Evolutionary conservation across 2,888 invertebrate genomes (phyloP).

Genomic region (Sarcophaga carnaria): DNA sequence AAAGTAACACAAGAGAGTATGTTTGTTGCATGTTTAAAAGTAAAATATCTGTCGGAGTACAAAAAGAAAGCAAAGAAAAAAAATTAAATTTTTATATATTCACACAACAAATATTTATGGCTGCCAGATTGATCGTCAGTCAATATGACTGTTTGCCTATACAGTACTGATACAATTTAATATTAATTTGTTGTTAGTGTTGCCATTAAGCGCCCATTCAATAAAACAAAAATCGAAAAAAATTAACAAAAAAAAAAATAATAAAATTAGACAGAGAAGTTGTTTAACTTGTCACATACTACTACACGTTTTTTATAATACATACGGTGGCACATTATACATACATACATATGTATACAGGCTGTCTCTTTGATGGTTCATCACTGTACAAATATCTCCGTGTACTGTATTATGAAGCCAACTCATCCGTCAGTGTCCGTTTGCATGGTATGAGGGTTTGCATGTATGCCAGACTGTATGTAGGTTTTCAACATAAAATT

Average conservation of each 20-base stretch:
- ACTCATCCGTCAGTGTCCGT: not conserved
- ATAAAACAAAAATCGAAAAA: constrained; percentile 27
- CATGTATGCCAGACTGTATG: constrained; percentile 46
- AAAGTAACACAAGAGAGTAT: constrained; percentile 17
- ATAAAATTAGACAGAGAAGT: constrained; percentile 37
- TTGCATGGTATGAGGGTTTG: not conserved
- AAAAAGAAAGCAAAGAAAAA: not conserved
- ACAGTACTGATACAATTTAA: constrained; percentile 11
- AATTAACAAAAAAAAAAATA: too few relatives aligned
- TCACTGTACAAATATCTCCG: constrained; percentile 35
- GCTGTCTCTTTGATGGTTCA: constrained; percentile 41
- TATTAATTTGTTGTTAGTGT: constrained; percentile 15
- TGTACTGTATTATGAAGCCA: constrained; percentile 19
- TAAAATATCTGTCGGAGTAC: not conserved
- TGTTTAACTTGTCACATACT: constrained; percentile 52
- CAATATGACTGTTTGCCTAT: constrained; percentile 3
- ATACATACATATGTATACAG: not conserved
- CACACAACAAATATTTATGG: too few relatives aligned
- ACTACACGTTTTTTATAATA: not conserved
- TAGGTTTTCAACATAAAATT: constrained; percentile 73
- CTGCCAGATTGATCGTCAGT: not conserved
- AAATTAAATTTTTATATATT: constrained; percentile 48
- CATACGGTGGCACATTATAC: constrained; percentile 38
- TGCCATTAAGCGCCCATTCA: constrained; percentile 55
- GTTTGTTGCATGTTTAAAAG: constrained; percentile 15